phyloP scores from a whole-genome alignment of 2,797 vertebrate species.

The Lycodopsis pacificus region DNA sequence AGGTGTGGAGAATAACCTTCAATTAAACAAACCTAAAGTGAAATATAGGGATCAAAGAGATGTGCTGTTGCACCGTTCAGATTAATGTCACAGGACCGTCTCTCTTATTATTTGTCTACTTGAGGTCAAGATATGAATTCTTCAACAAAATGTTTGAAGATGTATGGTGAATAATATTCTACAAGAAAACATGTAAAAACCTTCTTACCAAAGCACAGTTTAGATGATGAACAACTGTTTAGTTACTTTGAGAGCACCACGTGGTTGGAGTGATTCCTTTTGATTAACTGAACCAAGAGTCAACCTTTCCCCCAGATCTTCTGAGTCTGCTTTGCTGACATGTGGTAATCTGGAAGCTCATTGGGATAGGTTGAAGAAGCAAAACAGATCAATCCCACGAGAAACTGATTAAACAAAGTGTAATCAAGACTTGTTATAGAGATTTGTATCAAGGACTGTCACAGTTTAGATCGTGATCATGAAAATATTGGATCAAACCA shows the following conservation, averaged over 20 bases:
- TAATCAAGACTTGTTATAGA: background rate
- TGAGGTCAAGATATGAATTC: background rate
- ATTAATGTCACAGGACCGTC: background rate
- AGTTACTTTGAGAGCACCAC: background rate
- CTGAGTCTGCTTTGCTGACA: constrained; percentile 31
- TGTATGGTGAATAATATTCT: background rate
- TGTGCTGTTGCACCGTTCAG: background rate
- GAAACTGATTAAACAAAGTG: constrained; percentile 4
- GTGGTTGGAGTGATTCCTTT: constrained; percentile 14
- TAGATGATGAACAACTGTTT: background rate
- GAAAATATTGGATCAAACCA: constrained; percentile 3
- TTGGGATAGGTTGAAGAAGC: constrained; percentile 23
- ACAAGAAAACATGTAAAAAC: background rate
- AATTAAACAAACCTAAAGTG: background rate
- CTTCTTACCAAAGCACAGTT: background rate
- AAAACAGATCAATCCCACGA: constrained; percentile 23
- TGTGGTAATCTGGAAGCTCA: constrained; percentile 46
- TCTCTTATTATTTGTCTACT: background rate
- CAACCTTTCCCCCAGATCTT: constrained; percentile 60
- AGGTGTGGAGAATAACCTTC: background rate
- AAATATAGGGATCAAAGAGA: background rate
- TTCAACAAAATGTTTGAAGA: background rate
- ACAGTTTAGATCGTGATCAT: background rate
- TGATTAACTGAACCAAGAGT: constrained; percentile 24
- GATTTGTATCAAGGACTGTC: constrained; percentile 1